Evolutionary conservation across 2,888 invertebrate species (phyloP).

Genomic region (Eugnorisma glareosa): DNA sequence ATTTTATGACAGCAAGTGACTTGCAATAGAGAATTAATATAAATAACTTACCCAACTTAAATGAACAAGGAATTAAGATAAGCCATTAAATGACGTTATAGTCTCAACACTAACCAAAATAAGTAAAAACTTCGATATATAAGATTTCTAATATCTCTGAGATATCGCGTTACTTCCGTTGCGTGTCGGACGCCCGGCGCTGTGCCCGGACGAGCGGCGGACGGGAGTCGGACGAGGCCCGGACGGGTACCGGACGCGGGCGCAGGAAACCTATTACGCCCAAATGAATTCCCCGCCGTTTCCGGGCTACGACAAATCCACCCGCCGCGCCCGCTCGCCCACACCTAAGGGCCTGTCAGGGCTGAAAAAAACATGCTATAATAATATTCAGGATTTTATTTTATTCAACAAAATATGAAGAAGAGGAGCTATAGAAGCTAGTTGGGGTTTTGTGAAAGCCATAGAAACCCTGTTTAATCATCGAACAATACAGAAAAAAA

Average conservation of each 20-base stretch:
- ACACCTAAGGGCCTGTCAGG: slow-evolving; percentile 85
- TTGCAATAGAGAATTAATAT: neutral
- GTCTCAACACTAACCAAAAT: neutral
- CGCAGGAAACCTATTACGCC: slow-evolving; percentile 90
- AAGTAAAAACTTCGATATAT: slow-evolving; percentile 19
- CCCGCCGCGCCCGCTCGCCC: slow-evolving; percentile 83
- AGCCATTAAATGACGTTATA: neutral
- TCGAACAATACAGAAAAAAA: neutral
- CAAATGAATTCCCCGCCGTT: slow-evolving; percentile 90
- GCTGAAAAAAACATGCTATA: slow-evolving; percentile 66
- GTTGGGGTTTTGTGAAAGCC: neutral
- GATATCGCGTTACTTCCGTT: slow-evolving; percentile 80
- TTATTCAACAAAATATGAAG: neutral
- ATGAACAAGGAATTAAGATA: neutral
- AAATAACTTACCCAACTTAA: neutral
- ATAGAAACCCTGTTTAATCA: neutral
- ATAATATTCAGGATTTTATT: slow-evolving; percentile 20
- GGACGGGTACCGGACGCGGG: slow-evolving; percentile 85
- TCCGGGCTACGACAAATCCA: slow-evolving; percentile 88
- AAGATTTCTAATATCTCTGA: slow-evolving; percentile 63
- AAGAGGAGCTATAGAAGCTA: neutral
- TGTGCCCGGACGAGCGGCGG: slow-evolving; percentile 74
- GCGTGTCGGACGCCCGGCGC: slow-evolving; percentile 80
- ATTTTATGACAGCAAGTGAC: neutral
- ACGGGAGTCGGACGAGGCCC: slow-evolving; percentile 82